These are phyloP conservation scores for Poeciliopsis infans DNA, from an alignment of 2,797 vertebrate species.

Conservation along the genomic window DNA sequence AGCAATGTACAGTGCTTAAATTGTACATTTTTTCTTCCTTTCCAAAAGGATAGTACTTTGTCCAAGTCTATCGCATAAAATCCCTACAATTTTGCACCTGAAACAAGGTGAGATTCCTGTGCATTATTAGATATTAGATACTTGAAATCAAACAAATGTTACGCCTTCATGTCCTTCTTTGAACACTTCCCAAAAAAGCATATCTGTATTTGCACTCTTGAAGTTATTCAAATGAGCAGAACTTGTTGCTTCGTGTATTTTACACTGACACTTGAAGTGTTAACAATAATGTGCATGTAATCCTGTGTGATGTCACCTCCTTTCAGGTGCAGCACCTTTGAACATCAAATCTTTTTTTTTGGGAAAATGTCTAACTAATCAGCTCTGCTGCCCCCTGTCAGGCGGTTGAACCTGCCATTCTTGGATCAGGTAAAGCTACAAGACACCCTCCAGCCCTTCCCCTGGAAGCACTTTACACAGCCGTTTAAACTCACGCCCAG, in stretches of 20 bases:
- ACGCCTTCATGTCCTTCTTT: conserved; percentile 48
- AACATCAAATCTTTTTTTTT: conserved; percentile 57
- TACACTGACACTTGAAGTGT: conserved; percentile 69
- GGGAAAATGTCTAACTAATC: conserved; percentile 51
- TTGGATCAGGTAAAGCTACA: conserved; percentile 40
- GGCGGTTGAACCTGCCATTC: conserved; percentile 33
- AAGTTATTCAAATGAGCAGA: conserved; percentile 76
- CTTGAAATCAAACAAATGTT: conserved; percentile 67
- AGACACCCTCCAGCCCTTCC: conserved; percentile 47
- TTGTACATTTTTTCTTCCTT: background rate
- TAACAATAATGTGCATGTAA: conserved; percentile 70
- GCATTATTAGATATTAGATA: conserved; percentile 51
- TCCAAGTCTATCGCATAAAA: conserved; percentile 35
- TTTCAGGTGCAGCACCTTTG: conserved; percentile 73
- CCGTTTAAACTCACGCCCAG: conserved; percentile 59
- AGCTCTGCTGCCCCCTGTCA: conserved; percentile 48
- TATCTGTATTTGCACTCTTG: conserved; percentile 56
- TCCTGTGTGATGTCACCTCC: conserved; percentile 64
- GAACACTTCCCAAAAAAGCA: conserved; percentile 34
- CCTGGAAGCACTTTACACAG: conserved; percentile 51
- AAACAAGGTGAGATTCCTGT: conserved; percentile 34
- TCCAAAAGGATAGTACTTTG: background rate
- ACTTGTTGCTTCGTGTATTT: conserved; percentile 67
- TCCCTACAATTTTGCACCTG: conserved; percentile 14
- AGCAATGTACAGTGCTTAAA: background rate